A percentile compares a stretch with the other conserved stretches of the same genome.
phyloP scores from a whole-genome alignment of 1,140 invertebrate species.

The Heliconius eleuchia region DNA sequence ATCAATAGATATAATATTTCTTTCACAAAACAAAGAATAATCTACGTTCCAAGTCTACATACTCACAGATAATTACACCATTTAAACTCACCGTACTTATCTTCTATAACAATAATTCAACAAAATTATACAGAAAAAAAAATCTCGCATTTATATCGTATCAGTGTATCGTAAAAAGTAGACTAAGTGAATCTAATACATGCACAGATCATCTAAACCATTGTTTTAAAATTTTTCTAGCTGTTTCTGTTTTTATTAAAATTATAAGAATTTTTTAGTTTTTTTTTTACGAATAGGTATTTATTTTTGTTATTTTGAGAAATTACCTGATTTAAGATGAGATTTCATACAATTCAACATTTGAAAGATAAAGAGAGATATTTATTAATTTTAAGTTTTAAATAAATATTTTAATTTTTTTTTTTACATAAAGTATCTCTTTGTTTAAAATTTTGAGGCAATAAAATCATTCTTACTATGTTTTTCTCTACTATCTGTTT shows the following conservation, averaged over 20 bases:
- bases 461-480: too few relatives aligned
- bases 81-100: neutral
- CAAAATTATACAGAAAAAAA: neutral
- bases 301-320: neutral
- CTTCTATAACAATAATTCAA: conserved; percentile 3
- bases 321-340: too few relatives aligned
- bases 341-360: too few relatives aligned
- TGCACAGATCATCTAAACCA: neutral
- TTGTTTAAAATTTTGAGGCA: too few relatives aligned
- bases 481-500: too few relatives aligned
- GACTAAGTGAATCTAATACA: neutral
- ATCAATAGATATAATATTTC: neutral
- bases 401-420: too few relatives aligned
- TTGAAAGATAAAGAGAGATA: too few relatives aligned
- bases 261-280: neutral
- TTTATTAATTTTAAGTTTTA: too few relatives aligned
- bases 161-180: conserved; percentile 1
- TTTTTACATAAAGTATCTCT: too few relatives aligned
- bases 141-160: neutral
- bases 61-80: neutral
- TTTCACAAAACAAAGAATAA: neutral
- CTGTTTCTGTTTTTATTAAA: neutral
- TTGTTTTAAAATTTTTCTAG: neutral
- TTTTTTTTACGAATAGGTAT: neutral
- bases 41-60: neutral